These are phyloP conservation scores for Anisognathus igniventris DNA, from an alignment of 2,797 vertebrate species.

Conservation along the genomic window DNA sequence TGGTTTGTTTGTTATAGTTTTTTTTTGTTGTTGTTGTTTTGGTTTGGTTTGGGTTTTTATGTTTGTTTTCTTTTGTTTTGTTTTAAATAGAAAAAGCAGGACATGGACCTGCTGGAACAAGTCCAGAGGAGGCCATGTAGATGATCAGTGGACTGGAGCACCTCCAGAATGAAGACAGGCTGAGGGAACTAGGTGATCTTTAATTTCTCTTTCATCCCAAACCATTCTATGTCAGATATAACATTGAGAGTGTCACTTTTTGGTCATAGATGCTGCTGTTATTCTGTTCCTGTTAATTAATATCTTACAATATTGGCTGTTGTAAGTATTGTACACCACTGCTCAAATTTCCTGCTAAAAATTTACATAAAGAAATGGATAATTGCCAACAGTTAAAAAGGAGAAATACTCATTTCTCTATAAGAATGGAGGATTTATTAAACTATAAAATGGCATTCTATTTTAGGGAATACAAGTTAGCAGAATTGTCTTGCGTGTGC, in stretches of 20 bases:
- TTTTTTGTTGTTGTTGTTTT: not conserved
- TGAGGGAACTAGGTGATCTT: not conserved
- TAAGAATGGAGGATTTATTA: not conserved
- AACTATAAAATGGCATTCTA: not conserved
- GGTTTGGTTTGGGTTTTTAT: too few species aligned
- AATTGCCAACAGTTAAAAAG: not conserved
- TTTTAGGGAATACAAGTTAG: not conserved
- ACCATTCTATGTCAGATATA: not conserved
- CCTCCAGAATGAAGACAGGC: not conserved
- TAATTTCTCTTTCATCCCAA: not conserved
- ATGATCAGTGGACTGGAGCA: not conserved
- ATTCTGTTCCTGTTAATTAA: not conserved
- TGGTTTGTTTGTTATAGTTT: not conserved
- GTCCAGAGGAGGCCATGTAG: not conserved
- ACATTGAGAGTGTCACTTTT: accelerated
- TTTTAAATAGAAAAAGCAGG: not conserved
- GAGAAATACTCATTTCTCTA: not conserved
- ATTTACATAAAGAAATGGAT: not conserved
- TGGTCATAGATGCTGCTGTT: not conserved
- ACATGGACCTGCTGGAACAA: not conserved
- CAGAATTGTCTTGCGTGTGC: not conserved
- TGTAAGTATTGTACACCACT: not conserved
- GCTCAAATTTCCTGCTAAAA: not conserved
- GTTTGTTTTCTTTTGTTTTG: not conserved
- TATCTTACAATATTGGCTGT: not conserved